Percentiles rank a stretch among this genome's conserved stretches.
phyloP scores from a whole-genome alignment of 1,140 invertebrate species.

The Aphelinus certus region DNA sequence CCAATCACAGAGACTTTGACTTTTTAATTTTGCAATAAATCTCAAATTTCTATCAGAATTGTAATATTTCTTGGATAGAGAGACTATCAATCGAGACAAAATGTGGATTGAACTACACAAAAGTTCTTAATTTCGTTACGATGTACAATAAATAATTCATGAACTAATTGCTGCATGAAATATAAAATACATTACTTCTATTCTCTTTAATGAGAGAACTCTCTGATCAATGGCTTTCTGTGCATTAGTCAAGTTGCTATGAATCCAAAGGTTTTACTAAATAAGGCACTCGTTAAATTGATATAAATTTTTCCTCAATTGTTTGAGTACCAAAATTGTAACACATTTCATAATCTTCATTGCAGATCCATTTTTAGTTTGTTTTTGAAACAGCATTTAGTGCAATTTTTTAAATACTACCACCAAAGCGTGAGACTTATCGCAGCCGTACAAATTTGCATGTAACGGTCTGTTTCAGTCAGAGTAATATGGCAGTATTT shows the following conservation, averaged over 20 bases:
- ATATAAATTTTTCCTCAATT: neutral
- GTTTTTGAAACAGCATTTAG: slow-evolving; percentile 12
- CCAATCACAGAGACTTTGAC: too few relatives aligned
- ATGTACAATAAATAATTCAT: slow-evolving; percentile 21
- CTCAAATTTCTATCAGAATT: too few relatives aligned
- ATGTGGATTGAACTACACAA: slow-evolving; percentile 1
- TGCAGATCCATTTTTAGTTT: neutral
- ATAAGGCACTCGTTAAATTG: slow-evolving; percentile 26
- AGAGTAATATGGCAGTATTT: slow-evolving; percentile 57
- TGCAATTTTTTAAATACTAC: slow-evolving; percentile 1
- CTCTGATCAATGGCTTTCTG: slow-evolving; percentile 6
- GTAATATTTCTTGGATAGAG: neutral
- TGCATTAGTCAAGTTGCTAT: neutral
- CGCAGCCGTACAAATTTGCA: neutral
- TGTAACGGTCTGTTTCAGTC: slow-evolving; percentile 42
- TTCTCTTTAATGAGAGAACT: neutral
- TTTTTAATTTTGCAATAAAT: too few relatives aligned
- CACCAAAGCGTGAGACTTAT: slow-evolving; percentile 4
- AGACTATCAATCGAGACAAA: slow-evolving; percentile 7
- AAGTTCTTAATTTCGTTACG: slow-evolving; percentile 7
- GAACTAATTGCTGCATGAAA: slow-evolving; percentile 21
- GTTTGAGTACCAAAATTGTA: neutral
- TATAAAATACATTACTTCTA: slow-evolving; percentile 15
- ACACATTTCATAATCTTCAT: neutral
- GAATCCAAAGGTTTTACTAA: neutral